Evolutionary conservation across 1,140 invertebrate genomes (phyloP).

Genomic region (Drosophila arizonae): DNA sequence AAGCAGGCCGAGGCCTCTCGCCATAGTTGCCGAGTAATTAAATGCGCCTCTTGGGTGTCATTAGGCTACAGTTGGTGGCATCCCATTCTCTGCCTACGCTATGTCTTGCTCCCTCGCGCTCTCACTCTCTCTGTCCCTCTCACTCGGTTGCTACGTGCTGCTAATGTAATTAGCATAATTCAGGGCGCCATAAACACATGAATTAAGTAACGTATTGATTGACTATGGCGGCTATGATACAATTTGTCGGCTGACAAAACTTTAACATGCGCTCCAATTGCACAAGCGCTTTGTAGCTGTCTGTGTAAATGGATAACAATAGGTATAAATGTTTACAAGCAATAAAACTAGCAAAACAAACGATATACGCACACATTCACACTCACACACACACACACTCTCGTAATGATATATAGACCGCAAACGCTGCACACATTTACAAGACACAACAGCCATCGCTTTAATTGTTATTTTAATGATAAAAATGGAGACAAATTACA

Average conservation of each 20-base stretch:
- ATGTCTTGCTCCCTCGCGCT: background rate
- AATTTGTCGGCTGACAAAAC: constrained; percentile 23
- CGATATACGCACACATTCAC: constrained; percentile 21
- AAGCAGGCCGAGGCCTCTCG: constrained; percentile 10
- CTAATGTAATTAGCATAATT: constrained; percentile 49
- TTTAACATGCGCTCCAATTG: constrained; percentile 31
- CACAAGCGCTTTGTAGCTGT: constrained; percentile 21
- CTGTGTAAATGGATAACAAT: constrained; percentile 64
- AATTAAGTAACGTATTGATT: constrained; percentile 48
- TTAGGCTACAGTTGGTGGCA: constrained; percentile 22
- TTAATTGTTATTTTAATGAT: constrained; percentile 82
- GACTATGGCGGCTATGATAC: constrained; percentile 30
- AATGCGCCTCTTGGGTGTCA: constrained; percentile 55
- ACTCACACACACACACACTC: constrained; percentile 16
- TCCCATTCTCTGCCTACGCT: background rate
- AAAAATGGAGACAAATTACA: constrained; percentile 81
- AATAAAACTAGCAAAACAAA: constrained; percentile 72
- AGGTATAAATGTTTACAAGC: constrained; percentile 78
- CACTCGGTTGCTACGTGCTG: background rate
- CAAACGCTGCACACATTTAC: constrained; percentile 73
- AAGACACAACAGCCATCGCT: constrained; percentile 53
- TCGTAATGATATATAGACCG: constrained; percentile 69
- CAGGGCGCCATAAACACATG: constrained; percentile 40
- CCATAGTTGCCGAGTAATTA: constrained; percentile 46
- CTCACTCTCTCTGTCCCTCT: background rate